Percentiles rank a stretch among this genome's conserved stretches.
Conservation (phyloP, 2,113 vertebrate genomes). For the Phaetusa simplex region DNA sequence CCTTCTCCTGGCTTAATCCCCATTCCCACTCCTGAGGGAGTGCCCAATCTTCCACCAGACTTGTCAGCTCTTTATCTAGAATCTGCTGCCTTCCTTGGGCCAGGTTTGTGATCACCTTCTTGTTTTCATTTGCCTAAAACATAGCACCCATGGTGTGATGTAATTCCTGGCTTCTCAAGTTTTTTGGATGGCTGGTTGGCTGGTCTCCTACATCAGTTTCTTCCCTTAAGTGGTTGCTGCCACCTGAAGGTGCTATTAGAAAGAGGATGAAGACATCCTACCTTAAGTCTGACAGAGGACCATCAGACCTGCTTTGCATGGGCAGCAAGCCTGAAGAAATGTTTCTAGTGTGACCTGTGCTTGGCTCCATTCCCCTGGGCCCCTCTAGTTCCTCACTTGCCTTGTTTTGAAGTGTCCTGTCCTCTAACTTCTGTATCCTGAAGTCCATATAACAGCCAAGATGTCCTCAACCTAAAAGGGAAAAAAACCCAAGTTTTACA, state of each 20-base stretch:
- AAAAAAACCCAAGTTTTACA: neutral
- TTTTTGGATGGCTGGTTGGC: neutral
- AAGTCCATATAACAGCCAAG: neutral
- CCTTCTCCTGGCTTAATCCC: neutral
- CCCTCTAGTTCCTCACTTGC: neutral
- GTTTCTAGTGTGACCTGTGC: neutral
- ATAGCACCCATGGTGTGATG: neutral
- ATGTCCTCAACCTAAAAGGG: neutral
- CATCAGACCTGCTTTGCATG: neutral
- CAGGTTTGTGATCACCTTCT: neutral
- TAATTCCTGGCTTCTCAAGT: neutral
- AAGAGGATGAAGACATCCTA: neutral
- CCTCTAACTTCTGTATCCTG: neutral
- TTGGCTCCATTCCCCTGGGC: neutral
- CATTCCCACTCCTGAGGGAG: accelerated
- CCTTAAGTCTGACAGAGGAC: neutral
- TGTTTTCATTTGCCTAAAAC: neutral
- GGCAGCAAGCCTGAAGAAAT: neutral
- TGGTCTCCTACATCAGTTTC: neutral
- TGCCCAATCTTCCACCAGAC: neutral
- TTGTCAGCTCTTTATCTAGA: neutral
- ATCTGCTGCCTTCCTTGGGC: neutral
- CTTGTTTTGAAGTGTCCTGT: neutral
- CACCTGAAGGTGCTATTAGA: neutral
- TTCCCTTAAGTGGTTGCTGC: neutral